Evolutionary conservation across 2,888 invertebrate genomes (phyloP).

Genomic region (Drosophila parthenogenetica): DNA sequence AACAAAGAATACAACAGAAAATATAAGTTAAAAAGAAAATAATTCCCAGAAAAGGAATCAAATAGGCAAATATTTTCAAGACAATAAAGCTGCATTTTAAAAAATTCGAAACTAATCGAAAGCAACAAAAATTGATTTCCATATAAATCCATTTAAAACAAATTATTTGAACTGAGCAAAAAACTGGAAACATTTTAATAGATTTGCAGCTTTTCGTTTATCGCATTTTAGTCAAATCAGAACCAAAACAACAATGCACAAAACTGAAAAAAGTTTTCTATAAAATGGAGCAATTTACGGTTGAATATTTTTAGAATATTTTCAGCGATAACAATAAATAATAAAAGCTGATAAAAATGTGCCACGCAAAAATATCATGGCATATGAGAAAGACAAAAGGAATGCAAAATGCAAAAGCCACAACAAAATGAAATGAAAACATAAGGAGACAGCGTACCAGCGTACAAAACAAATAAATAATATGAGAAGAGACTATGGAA

Average conservation of each 20-base stretch:
- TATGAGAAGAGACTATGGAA: neutral
- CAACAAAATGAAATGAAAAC: conserved; percentile 21
- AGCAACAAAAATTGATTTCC: neutral
- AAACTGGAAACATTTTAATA: neutral
- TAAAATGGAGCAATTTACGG: conserved; percentile 52
- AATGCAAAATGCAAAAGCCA: conserved; percentile 11
- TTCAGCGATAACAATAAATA: conserved; percentile 47
- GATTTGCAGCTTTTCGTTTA: neutral
- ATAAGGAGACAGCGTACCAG: conserved; percentile 9
- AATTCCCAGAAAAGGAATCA: too few species aligned
- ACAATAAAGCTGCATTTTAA: neutral
- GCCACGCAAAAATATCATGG: too few species aligned
- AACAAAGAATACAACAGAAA: too few species aligned
- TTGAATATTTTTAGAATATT: conserved; percentile 43
- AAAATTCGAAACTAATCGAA: neutral
- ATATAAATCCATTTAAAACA: neutral
- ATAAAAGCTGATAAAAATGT: conserved; percentile 25
- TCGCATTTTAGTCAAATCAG: neutral
- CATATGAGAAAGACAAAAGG: conserved; percentile 17
- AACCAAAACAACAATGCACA: neutral
- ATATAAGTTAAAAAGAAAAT: too few species aligned
- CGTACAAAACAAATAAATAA: conserved; percentile 35
- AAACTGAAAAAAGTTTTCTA: conserved; percentile 42
- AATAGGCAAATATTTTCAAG: too few species aligned
- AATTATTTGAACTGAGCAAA: conserved; percentile 3